phyloP scores from a whole-genome alignment of 2,797 vertebrate species.

The Champsocephalus gunnari region DNA sequence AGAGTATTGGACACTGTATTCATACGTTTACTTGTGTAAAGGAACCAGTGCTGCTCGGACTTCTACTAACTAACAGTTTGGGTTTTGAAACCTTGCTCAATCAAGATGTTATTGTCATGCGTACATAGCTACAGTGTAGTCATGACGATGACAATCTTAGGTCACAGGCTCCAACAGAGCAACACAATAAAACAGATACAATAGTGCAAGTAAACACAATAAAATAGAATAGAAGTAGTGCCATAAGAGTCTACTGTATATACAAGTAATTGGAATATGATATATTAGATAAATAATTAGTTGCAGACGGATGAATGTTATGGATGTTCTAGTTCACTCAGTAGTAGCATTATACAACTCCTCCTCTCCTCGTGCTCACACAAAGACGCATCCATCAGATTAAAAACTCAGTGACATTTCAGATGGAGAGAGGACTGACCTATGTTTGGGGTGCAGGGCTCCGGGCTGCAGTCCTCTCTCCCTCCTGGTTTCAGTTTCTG shows the following conservation, averaged over 20 bases:
- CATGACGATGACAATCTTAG: no score
- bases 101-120: neutral
- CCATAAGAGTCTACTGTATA: no score
- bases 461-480: slow-evolving; percentile 89
- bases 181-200: no score
- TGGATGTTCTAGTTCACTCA: no score
- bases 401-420: neutral
- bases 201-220: no score
- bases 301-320: no score
- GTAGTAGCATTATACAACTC: neutral
- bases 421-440: slow-evolving; percentile 80
- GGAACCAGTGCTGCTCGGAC: no score
- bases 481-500: slow-evolving; percentile 84
- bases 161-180: neutral
- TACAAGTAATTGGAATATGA: no score
- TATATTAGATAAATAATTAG: no score
- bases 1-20: no score
- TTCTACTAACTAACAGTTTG: neutral
- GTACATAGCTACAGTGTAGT: neutral
- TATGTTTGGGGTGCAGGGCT: slow-evolving; percentile 90
- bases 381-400: slow-evolving; percentile 16
- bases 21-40: no score
- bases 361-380: neutral
- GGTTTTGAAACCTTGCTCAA: neutral
- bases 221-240: no score